Evolutionary conservation across 1,140 invertebrate genomes (phyloP).

Genomic region (Drosophila elegans): DNA sequence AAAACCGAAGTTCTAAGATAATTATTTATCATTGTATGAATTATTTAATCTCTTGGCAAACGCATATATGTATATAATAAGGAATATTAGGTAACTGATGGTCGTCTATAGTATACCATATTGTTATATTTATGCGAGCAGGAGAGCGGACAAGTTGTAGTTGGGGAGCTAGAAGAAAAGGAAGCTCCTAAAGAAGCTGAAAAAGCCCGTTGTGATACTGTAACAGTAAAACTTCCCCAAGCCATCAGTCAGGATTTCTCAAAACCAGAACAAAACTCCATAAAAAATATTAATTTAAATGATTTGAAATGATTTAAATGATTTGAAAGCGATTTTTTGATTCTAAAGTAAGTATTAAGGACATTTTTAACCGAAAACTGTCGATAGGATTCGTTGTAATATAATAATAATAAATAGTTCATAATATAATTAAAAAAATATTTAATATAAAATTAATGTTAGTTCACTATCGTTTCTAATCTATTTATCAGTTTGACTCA

Average conservation of each 20-base stretch:
- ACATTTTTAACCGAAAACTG: no score
- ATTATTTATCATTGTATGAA: not conserved
- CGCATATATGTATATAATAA: no score
- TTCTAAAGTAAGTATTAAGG: no score
- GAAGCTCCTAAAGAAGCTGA: not conserved
- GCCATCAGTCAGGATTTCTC: not conserved
- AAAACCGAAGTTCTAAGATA: no score
- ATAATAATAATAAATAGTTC: no score
- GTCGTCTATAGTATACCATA: not conserved
- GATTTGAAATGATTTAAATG: no score
- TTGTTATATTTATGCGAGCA: conserved; percentile 28
- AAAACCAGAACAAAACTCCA: not conserved
- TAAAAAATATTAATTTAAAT: no score
- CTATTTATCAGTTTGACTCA: not conserved
- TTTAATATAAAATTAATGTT: no score
- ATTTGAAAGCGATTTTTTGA: no score
- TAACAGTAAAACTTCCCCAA: conserved; percentile 6
- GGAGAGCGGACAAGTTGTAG: conserved; percentile 9
- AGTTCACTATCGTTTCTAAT: no score
- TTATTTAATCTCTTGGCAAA: not conserved
- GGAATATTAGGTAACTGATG: not conserved
- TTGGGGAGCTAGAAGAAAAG: conserved; percentile 2
- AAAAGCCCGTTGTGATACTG: not conserved
- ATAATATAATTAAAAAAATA: no score
- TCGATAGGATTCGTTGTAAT: no score